Evolutionary conservation across 1,140 invertebrate genomes (phyloP).

Genomic region (Heterodera schachtii): DNA sequence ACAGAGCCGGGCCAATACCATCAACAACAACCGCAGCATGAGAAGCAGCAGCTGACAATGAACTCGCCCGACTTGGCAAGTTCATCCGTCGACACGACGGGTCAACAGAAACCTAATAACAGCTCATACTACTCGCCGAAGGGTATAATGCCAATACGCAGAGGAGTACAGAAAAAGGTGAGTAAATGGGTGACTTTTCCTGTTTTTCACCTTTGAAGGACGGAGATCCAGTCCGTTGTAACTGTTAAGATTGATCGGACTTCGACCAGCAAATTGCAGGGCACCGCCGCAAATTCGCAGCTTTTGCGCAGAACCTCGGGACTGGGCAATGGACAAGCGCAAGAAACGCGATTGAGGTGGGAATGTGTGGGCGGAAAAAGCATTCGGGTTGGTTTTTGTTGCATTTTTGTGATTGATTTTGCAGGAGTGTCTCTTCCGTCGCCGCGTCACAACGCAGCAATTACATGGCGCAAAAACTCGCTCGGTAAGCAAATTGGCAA

Average conservation of each 20-base stretch:
- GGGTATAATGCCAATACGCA: slow-evolving; percentile 6
- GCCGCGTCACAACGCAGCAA: slow-evolving; percentile 16
- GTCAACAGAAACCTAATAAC: background rate
- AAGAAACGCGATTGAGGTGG: slow-evolving; percentile 1
- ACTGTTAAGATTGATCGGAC: background rate
- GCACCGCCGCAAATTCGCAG: background rate
- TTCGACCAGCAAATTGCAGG: background rate
- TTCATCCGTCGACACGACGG: slow-evolving; percentile 3
- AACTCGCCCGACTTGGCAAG: background rate
- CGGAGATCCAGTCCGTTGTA: no score
- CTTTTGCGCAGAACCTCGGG: background rate
- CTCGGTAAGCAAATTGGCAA: background rate
- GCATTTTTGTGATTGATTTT: background rate
- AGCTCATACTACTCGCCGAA: background rate
- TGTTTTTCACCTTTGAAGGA: no score
- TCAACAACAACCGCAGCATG: background rate
- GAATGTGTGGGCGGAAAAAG: background rate
- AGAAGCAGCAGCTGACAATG: background rate
- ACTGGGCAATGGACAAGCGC: background rate
- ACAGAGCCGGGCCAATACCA: slow-evolving; percentile 25
- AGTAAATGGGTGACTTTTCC: no score
- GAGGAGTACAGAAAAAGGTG: slow-evolving; percentile 25
- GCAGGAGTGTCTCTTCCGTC: slow-evolving; percentile 5
- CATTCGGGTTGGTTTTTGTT: background rate
- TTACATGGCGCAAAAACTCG: slow-evolving; percentile 29